Base-by-base conservation (phyloP, 2,888 invertebrate species). In the Hypena proboscidalis region DNA sequence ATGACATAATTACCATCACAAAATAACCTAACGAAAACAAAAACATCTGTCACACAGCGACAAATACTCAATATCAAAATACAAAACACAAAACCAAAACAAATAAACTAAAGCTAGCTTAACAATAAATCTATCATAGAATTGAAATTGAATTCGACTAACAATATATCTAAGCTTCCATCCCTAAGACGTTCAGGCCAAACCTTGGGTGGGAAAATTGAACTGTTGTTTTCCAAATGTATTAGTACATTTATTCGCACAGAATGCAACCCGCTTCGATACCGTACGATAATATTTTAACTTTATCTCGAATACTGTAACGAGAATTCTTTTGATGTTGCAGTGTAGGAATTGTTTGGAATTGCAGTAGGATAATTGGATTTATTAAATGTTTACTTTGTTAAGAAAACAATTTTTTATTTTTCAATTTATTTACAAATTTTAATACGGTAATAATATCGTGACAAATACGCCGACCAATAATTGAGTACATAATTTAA, bases 151-250 rank as follows among this genome's bases (percentile, higher is more conserved):
- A 62, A 59, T 62, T 48, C 38, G 6, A 34, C 43, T 44, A 40
- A 61, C 41, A 58, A 59, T 63, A 63, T 42, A 63, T 63, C 48
- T 49, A 55, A 58, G 17, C 50, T 54, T 52, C 48, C 62, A 58
- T 47, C 49, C 46, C 41, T 39, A 49, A 63, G 56, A 67, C 51
- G 48, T 35, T 49, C 44, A 41, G 54, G 54, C 59, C 63, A 57
- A 55, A 56, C 40, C 44, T 59, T 64, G 71, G 57, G 51, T 55
- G 55, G 67, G 70, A 68, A 76, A 85, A 87, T 86, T 81, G 85
- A 83, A 83, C 81, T 75, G 83, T 86, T 86, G 85, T 87, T 85
- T 80, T 77, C 80, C 56, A 77, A 86, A 88, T 84, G 82, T 88
- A 86, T 86, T 85, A 85, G 83, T 71, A 77, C 83, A 83, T 81